Evolutionary conservation across 2,888 invertebrate species (phyloP), one percentile per base, ranked within the genome.

Genomic region (Ommatoiulus sabulosus): DNA sequence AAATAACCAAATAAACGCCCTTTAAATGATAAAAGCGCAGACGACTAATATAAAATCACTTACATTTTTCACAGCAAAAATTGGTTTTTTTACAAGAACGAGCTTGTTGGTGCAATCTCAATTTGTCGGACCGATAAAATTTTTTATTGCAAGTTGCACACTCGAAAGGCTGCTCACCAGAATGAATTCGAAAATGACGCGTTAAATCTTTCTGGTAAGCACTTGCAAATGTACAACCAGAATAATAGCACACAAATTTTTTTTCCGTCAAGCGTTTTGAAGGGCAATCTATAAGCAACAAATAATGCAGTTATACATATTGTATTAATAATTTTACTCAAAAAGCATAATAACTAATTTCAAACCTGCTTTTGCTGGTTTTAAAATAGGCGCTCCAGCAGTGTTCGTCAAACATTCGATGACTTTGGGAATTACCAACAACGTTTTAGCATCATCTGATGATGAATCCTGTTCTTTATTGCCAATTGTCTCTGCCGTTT

Each of bases 161-260:
- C 35, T 17, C n/a, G 72, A 48, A 72, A 12, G 87, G 89, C 17
- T 87, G n/a, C 87, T 89, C 89, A 7, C 87, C 89, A n/a, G 89
- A 87, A 87, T 89, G 89, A 43, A 89, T 44, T 24, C 48, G 12
- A 15, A 72, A 35, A 63, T 89, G 89, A 6, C 48, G 72, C 12
- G 87, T 17, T 46, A 89, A 86, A 44, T 87, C 89, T 87, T 89
- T 72, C 12, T 10, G 46, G 43, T 89, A 87, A 8, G 44, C 43
- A 12, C 87, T 89, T 20, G 46, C 20, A 48, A 87, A 89, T 7
- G 17, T 17, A 46, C 89, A 89, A 17, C 80, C 87, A 24, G 44
- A 10, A 86, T n/a, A 44, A 57, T 15, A 86, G 24, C 52, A 88
- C 2, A 86, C 24, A 35, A 12, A 80, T 86, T 8, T 86, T 35